Base-by-base conservation (phyloP, 2,888 invertebrate genomes). In the Cheilosia impressa region DNA sequence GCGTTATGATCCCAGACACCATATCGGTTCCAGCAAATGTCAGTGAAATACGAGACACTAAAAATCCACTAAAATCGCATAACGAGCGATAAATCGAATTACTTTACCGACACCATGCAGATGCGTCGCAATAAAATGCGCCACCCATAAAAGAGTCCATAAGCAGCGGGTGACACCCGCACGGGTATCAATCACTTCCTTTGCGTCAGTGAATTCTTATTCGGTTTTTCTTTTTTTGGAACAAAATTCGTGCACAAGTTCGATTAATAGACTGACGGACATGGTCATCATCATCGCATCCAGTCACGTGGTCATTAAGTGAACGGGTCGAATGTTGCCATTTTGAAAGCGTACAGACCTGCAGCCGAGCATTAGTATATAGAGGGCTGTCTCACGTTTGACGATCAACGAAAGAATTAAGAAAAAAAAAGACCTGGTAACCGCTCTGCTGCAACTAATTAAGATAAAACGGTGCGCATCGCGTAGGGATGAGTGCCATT, bases 271-370 rank as follows among this genome's bases (percentile, higher is more conserved):
- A 3, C 24, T 6, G 3, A 41, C 50, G n/a, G 13, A 31, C 50
- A 47, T 50, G 17, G 50, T 13, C 71, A 38, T 22, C 47, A 50
- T 58, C 57, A 68, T 57, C 57, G 22, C 69, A 47, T 69, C 38
- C 22, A 69, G 60, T 71, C 71, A 60, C 50, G 50, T 71, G 71
- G 60, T 50, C 58, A 38, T 71, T 71, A 71, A 71, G 60, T 58
- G 38, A 41, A 52, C 71, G 41, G n/a, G 19, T 17, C 41, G n/a
- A 38, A 27, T 50, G 38, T 50, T 22, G n/a, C 7, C 31, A 69
- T 45, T 27, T 27, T 15, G n/a, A 43, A 24, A 27, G 22, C 9
- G 60, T 13, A 19, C 2, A 52, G 31, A 9, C 31, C 22, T 4
- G 52, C 10, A 52, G 52, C 13, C 2, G 38, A 38, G 13, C 38